A percentile compares a stretch with the other conserved stretches of the same genome.
Conservation (phyloP, 1,140 invertebrate genomes). For the Leptestheria dahalacensis region DNA sequence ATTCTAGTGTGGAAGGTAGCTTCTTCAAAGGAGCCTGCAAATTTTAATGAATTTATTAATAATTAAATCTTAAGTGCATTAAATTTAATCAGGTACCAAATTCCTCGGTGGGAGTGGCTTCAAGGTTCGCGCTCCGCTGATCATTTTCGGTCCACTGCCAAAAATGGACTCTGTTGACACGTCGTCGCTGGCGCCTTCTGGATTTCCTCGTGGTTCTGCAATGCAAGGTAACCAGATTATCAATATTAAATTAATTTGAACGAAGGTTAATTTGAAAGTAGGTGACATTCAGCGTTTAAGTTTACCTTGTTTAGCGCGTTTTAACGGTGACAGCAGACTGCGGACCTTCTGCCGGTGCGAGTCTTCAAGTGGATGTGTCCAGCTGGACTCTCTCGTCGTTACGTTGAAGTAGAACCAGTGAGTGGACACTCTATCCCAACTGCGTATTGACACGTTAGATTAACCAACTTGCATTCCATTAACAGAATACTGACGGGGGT, state of each 20-base stretch:
- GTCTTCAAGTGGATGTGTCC: constrained; percentile 12
- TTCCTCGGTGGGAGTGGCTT: not conserved
- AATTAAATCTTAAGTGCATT: not conserved
- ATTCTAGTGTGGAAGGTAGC: not conserved
- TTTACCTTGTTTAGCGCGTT: no score
- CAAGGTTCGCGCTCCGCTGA: constrained; percentile 1
- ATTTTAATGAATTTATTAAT: constrained; percentile 6
- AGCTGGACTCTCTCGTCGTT: constrained; percentile 5
- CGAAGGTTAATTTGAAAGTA: not conserved
- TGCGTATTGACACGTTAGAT: not conserved
- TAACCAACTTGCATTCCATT: not conserved
- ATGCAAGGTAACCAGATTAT: not conserved
- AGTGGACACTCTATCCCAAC: not conserved
- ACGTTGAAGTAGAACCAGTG: constrained; percentile 14
- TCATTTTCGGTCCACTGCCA: constrained; percentile 4
- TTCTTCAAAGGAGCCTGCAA: not conserved
- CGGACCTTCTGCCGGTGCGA: not conserved
- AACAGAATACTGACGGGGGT: no score
- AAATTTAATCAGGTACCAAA: not conserved
- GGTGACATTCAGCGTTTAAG: not conserved
- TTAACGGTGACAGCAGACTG: no score
- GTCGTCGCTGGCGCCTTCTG: not conserved
- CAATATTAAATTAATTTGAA: not conserved
- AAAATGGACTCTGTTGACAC: constrained; percentile 5
- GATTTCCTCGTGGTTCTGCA: not conserved